Evolutionary conservation across 2,113 vertebrate genomes (phyloP).

Genomic region (Percina caprodes): DNA sequence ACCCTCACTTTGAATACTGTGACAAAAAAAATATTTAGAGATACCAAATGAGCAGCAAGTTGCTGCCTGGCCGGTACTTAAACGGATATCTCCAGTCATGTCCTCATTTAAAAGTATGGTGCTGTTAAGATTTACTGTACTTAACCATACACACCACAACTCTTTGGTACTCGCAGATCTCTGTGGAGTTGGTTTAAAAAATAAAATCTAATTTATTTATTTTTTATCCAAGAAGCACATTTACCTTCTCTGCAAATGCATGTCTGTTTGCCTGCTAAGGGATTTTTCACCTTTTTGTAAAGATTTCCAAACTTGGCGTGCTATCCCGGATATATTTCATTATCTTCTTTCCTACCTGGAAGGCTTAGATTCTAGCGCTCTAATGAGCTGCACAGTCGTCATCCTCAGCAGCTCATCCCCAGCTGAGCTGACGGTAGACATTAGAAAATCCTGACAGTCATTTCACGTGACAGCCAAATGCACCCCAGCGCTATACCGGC

Average conservation of each 20-base stretch:
- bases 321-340: background rate
- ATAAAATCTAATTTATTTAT: constrained; percentile 4
- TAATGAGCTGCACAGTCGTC: constrained; percentile 23
- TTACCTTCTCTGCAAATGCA: background rate
- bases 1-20: constrained; percentile 79
- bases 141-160: constrained; percentile 29
- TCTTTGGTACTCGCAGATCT: constrained; percentile 53
- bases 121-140: constrained; percentile 52
- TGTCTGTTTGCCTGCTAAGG: constrained; percentile 38
- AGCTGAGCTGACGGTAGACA: constrained; percentile 26
- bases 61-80: constrained; percentile 60
- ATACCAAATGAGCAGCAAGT: constrained; percentile 74
- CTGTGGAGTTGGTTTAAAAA: background rate
- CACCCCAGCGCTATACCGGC: background rate
- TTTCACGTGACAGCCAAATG: constrained; percentile 39
- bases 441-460: constrained; percentile 41
- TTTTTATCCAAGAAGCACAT: constrained; percentile 19
- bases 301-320: background rate
- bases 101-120: constrained; percentile 51
- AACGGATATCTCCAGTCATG: constrained; percentile 51
- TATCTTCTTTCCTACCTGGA: background rate
- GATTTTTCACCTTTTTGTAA: constrained; percentile 13
- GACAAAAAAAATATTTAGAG: constrained; percentile 72
- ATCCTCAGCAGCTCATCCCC: constrained; percentile 1
- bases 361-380: background rate